A percentile compares a stretch with the other conserved stretches of the same genome.
Evolutionary conservation across 1,140 invertebrate genomes (phyloP).

Genomic region (Macrobrachium rosenbergii): DNA sequence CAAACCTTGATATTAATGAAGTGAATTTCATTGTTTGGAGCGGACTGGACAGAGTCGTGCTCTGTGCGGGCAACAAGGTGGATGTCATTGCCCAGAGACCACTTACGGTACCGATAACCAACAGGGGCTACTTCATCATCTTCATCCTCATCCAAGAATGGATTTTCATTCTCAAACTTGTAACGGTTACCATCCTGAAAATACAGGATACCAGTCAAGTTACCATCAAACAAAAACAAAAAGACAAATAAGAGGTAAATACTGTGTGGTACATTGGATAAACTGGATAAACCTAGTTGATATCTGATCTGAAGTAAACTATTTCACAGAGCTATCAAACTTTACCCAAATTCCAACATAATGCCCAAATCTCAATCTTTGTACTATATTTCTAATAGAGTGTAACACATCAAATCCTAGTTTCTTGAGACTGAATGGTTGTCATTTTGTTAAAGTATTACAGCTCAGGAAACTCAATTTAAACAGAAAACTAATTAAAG

Average conservation of each 20-base stretch:
- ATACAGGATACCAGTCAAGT: not conserved
- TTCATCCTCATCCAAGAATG: constrained; percentile 90
- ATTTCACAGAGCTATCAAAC: too few relatives aligned
- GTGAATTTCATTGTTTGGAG: constrained; percentile 90
- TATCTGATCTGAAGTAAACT: too few relatives aligned
- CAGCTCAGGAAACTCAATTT: too few relatives aligned
- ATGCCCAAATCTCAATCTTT: too few relatives aligned
- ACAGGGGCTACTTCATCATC: constrained; percentile 91
- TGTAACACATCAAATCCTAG: too few relatives aligned
- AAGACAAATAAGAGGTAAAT: not conserved
- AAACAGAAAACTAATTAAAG: too few relatives aligned
- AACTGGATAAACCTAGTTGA: too few relatives aligned
- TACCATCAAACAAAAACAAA: not conserved
- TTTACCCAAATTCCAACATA: too few relatives aligned
- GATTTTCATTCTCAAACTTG: constrained; percentile 93
- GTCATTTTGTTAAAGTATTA: too few relatives aligned
- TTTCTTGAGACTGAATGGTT: too few relatives aligned
- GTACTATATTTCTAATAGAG: too few relatives aligned
- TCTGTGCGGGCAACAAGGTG: constrained; percentile 94
- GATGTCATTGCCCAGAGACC: constrained; percentile 94
- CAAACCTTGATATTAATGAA: constrained; percentile 90
- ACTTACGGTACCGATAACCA: constrained; percentile 96
- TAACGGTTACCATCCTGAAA: constrained; percentile 76
- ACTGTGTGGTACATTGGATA: too few relatives aligned
- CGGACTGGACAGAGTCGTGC: constrained; percentile 92